Percentiles rank a stretch among this genome's conserved stretches.
Conservation (phyloP, 2,888 invertebrate genomes). For the Nycteola revayana region DNA sequence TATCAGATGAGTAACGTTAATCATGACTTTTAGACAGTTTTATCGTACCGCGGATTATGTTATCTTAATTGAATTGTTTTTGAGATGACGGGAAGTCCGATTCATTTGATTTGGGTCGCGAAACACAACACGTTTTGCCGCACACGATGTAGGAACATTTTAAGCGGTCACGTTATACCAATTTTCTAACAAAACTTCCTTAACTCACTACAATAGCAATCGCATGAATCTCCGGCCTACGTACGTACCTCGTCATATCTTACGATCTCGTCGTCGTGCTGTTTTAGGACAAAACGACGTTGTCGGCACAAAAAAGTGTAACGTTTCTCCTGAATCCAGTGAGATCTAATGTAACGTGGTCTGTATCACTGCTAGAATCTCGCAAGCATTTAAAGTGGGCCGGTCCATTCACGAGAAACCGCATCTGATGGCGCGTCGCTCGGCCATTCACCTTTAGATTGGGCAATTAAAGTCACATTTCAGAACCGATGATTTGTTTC, state of each 20-base stretch:
- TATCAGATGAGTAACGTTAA: conserved; percentile 23
- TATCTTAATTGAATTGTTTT: conserved; percentile 25
- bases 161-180: conserved; percentile 34
- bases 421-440: conserved; percentile 42
- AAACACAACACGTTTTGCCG: too few relatives aligned
- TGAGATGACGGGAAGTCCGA: conserved; percentile 6
- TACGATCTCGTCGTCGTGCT: conserved; percentile 16
- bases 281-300: conserved; percentile 11
- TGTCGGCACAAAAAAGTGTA: conserved; percentile 18
- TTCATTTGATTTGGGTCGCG: neutral
- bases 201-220: conserved; percentile 30
- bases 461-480: conserved; percentile 53
- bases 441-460: conserved; percentile 58
- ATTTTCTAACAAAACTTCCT: conserved; percentile 34
- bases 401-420: conserved; percentile 65
- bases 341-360: conserved; percentile 30
- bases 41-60: conserved; percentile 15
- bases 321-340: conserved; percentile 32
- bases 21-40: conserved; percentile 14
- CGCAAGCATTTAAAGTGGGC: conserved; percentile 42
- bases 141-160: too few relatives aligned
- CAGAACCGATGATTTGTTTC: conserved; percentile 38
- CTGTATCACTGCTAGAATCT: conserved; percentile 43
- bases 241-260: conserved; percentile 19
- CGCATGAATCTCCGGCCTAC: conserved; percentile 26